Evolutionary conservation across 2,888 invertebrate genomes (phyloP), one percentile per base, ranked within the genome.

Genomic region (Malthinus flaveolus): DNA sequence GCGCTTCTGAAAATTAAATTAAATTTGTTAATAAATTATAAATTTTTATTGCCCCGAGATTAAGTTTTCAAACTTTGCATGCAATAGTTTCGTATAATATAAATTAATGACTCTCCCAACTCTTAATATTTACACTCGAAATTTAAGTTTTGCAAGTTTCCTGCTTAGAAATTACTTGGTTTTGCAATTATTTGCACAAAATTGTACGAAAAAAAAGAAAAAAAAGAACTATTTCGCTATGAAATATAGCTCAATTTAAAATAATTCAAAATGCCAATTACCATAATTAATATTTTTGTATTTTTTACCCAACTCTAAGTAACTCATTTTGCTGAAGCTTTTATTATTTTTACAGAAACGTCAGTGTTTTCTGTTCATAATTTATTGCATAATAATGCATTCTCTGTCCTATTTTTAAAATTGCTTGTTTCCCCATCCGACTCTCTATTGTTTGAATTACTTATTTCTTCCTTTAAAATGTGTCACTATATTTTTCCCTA

Each of bases 1-100:
- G 84, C 0, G 88, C 88, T 71, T 88, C 88, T 85, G 81, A 67
- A 76, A 79, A 39, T 56, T 33, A 49, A 32, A 59, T 15, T 7
- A n/a, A 23, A 42, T 42, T 15, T 7, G 9, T 1, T n/a, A 42
- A 42, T 42, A n/a, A 15, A 15, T n/a, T 9, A 15, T 3, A 15
- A 13, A 39, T 23, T 23, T 23, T 23, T 23, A 23, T 23, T 23
- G 5, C 23, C 3, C 3, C 23, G 5, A 23, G 5, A 23, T 23
- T 23, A 23, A 23, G 23, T 23, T 23, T 23, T 23, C 23, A 23
- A 23, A 23, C 3, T 23, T 23, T 23, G 5, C 23, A 23, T 23
- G 23, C 23, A 23, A 23, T 23, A 23, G 23, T 23, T 23, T 23
- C 23, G 5, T 23, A 23, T 23, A 23, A 23, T 23, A 5, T 23